These are phyloP conservation scores for Steatornis caripensis DNA, from an alignment of 2,113 vertebrate species.

Conservation along the genomic window DNA sequence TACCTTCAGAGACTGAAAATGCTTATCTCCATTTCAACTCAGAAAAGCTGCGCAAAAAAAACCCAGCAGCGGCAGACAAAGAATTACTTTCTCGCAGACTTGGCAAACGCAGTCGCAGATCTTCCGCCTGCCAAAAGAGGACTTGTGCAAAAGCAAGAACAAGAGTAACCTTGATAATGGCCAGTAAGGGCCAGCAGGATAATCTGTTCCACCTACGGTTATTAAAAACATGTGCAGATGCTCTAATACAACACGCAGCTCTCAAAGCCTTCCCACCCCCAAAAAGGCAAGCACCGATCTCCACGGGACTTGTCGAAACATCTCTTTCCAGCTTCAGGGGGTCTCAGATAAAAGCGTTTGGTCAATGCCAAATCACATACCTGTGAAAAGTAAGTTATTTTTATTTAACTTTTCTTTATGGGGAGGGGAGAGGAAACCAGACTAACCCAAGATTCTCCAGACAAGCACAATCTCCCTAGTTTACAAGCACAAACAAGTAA, in stretches of 20 bases:
- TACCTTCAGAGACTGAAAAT: not conserved
- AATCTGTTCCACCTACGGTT: not conserved
- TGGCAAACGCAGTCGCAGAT: not conserved
- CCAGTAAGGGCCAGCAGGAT: not conserved
- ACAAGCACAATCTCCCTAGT: not conserved
- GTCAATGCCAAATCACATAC: not conserved
- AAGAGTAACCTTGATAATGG: not conserved
- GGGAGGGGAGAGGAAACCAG: no score
- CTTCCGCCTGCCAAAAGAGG: not conserved
- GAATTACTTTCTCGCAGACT: not conserved
- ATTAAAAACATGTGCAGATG: not conserved
- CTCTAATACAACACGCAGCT: rapidly evolving
- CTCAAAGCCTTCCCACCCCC: not conserved
- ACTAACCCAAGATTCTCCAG: not conserved
- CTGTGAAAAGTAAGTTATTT: not conserved
- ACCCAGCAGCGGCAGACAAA: not conserved
- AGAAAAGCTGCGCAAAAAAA: not conserved
- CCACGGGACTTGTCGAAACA: rapidly evolving
- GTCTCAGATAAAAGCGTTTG: not conserved
- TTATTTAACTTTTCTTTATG: no score
- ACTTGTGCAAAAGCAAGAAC: not conserved
- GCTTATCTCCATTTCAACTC: not conserved
- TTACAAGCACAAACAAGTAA: not conserved
- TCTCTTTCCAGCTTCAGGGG: not conserved
- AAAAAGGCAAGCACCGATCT: not conserved